Percentiles rank a stretch among this genome's conserved stretches.
phyloP scores from a whole-genome alignment of 1,140 invertebrate species.

The Hyposmocoma kahamanoa region DNA sequence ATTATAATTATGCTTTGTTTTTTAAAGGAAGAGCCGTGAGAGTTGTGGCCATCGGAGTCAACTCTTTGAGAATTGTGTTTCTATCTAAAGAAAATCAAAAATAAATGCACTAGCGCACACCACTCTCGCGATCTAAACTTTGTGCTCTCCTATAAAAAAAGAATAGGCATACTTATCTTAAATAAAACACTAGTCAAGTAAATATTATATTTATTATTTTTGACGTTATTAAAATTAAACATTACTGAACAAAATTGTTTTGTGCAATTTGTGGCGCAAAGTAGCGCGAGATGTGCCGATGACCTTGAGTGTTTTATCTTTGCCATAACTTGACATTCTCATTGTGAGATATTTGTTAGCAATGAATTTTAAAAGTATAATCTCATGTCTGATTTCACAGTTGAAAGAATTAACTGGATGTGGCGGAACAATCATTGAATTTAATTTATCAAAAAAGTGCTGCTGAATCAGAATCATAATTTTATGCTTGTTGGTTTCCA shows the following conservation, averaged over 20 bases:
- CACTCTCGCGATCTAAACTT: too few relatives aligned
- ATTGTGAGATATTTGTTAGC: neutral
- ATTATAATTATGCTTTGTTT: too few relatives aligned
- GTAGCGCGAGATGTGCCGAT: neutral
- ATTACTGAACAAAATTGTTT: slow-evolving; percentile 12
- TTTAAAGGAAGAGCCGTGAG: too few relatives aligned
- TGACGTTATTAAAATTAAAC: slow-evolving; percentile 6
- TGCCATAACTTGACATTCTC: neutral
- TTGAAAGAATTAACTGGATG: neutral
- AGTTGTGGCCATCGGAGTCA: too few relatives aligned
- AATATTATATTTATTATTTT: too few relatives aligned
- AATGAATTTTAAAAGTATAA: neutral
- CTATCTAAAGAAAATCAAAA: too few relatives aligned
- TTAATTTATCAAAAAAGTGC: neutral
- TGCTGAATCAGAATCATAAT: neutral
- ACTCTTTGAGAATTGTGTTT: too few relatives aligned
- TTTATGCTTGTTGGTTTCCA: neutral
- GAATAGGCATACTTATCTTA: too few relatives aligned
- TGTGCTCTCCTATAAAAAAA: too few relatives aligned
- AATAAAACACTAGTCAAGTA: too few relatives aligned
- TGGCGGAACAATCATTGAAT: neutral
- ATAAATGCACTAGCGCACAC: too few relatives aligned
- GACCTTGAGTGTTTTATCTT: neutral
- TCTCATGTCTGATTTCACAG: neutral
- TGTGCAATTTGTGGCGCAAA: slow-evolving; percentile 10